Evolutionary conservation across 2,888 invertebrate genomes (phyloP).

Genomic region (Buathra laborator): DNA sequence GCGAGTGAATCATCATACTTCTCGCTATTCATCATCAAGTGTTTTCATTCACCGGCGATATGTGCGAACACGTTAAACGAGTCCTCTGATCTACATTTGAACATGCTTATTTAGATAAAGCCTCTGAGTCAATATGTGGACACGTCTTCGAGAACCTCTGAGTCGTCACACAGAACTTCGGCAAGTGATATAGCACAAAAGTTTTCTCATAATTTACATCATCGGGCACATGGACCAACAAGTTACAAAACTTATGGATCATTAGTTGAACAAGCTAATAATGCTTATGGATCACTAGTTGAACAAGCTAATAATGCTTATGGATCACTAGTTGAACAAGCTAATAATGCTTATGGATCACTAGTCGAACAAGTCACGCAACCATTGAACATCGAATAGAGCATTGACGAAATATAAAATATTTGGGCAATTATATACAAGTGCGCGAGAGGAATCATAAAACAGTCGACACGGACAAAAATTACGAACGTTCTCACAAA

Average conservation of each 20-base stretch:
- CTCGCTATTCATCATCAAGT: background rate
- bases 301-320: no score
- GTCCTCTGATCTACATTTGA: background rate
- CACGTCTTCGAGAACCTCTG: background rate
- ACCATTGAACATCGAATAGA: background rate
- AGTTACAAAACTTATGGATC: no score
- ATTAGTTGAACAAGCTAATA: no score
- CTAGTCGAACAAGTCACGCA: no score
- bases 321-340: no score
- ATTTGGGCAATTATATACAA: no score
- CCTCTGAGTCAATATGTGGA: background rate
- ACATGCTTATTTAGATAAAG: no score
- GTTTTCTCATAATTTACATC: no score
- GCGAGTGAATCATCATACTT: background rate
- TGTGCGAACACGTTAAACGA: background rate
- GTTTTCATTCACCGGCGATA: background rate
- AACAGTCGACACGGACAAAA: background rate
- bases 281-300: no score
- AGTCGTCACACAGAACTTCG: background rate
- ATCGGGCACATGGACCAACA: no score
- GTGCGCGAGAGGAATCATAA: background rate
- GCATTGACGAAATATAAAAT: background rate
- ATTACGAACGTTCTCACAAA: background rate
- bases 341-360: no score
- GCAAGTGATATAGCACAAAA: no score